Evolutionary conservation across 2,113 vertebrate species (phyloP).

Genomic region (Bos indicus): DNA sequence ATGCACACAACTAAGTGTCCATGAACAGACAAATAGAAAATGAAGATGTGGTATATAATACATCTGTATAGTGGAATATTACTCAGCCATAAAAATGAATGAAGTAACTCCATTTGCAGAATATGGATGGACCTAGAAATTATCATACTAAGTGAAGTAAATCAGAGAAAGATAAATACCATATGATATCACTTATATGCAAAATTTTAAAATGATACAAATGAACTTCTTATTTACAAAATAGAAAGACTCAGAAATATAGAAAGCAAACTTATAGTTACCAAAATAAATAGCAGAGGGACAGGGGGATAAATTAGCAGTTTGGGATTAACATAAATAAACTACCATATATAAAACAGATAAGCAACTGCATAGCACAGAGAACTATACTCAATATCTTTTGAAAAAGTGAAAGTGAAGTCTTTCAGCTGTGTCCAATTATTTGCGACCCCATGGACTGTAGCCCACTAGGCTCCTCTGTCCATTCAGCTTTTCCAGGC

Average conservation of each 20-base stretch:
- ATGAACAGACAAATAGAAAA: not conserved
- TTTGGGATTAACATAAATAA: not conserved
- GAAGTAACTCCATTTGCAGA: not conserved
- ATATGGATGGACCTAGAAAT: not conserved
- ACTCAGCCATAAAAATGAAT: not conserved
- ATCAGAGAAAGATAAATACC: not conserved
- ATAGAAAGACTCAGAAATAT: not conserved
- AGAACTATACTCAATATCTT: not conserved
- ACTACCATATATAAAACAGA: not conserved
- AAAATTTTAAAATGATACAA: not conserved
- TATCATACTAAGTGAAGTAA: not conserved
- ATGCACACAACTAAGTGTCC: not conserved
- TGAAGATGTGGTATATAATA: not conserved
- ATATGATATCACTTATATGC: not conserved
- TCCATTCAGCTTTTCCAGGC: not conserved
- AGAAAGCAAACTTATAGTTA: not conserved
- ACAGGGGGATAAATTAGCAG: not conserved
- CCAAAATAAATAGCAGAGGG: not conserved
- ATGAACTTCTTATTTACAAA: not conserved
- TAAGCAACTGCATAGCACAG: not conserved
- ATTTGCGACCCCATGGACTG: not conserved
- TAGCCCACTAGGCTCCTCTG: not conserved
- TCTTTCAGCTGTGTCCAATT: fast-evolving
- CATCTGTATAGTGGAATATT: not conserved
- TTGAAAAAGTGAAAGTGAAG: not conserved